Base-by-base conservation (phyloP, 2,113 vertebrate species). In the Oryzias javanicus region DNA sequence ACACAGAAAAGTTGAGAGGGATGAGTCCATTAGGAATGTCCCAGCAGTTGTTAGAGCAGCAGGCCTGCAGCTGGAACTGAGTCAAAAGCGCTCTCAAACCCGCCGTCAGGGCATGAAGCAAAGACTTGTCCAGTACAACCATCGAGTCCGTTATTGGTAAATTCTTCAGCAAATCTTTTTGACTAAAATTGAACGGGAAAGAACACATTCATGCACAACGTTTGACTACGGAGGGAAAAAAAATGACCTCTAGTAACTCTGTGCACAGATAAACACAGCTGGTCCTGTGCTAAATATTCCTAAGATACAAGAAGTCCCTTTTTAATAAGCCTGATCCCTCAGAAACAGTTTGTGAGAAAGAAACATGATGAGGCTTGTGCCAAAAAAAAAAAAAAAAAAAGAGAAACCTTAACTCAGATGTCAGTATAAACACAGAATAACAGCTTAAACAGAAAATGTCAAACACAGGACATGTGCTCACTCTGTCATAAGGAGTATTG, bases 21-120 rank as follows among this genome's bases (percentile, higher is more conserved):
- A 78, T 76, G 83, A 77, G 85, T 78, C 82, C 27, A 45, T 55
- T 80, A 81, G 86, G 88, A 86, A 87, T 81, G 72, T 73, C 79
- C 41, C 68, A 82, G 82, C 86, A 85, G 86, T 88, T 88, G 81
- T 86, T 84, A 40, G 71, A 55, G 64, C 76, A 56, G 59, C 65
- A 4, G 70, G 77, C 64, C 72, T 69, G 53, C 54, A 64, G 59
- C 81, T 71, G 75, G 83, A 84, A 61, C 74, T 16, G 60, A 66
- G 83, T 88, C 81, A 81, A 76, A 74, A 77, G 58, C 59, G 60
- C 60, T 69, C 47, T 66, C 75, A 79, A 63, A 47, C 62, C 71
- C 72, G 12, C 72, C 79, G 66, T 79, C 35, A 40, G 45, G 1
- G 54, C 63, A 49, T 65, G 67, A 69, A 67, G 62, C 47, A 1